phyloP scores from a whole-genome alignment of 1,140 invertebrate species.

The Hetaerina americana region DNA sequence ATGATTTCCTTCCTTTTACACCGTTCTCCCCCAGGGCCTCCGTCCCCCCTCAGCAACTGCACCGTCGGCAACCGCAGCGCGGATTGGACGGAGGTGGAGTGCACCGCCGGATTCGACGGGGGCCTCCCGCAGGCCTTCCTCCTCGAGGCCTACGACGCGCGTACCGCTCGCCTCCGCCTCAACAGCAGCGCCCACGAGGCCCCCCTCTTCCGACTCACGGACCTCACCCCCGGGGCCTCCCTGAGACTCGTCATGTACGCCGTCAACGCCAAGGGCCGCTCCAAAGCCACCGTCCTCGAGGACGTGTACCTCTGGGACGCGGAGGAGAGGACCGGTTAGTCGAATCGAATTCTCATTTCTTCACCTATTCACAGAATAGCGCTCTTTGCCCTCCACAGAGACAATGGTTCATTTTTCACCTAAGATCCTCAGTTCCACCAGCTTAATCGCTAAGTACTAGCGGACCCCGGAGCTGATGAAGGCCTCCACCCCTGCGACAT shows the following conservation, averaged over 20 bases:
- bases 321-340: constrained; percentile 65
- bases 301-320: constrained; percentile 76
- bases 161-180: constrained; percentile 50
- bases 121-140: constrained; percentile 72
- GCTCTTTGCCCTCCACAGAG: no score
- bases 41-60: constrained; percentile 68
- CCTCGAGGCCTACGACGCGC: constrained; percentile 62
- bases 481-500: no score
- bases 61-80: constrained; percentile 58
- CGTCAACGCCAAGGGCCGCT: constrained; percentile 73
- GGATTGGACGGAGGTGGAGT: constrained; percentile 58
- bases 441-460: no score
- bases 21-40: no score
- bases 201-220: constrained; percentile 52
- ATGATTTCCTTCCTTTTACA: no score
- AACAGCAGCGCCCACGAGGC: constrained; percentile 46
- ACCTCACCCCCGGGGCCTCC: constrained; percentile 44
- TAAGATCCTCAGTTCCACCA: no score
- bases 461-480: no score
- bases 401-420: no score
- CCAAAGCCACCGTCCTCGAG: constrained; percentile 63
- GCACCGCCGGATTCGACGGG: constrained; percentile 66
- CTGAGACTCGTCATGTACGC: constrained; percentile 68
- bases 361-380: no score
- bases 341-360: neutral